Evolutionary conservation across 1,140 invertebrate species (phyloP), one percentile per base, ranked within the genome.

Genomic region (Papilio aristodemus): DNA sequence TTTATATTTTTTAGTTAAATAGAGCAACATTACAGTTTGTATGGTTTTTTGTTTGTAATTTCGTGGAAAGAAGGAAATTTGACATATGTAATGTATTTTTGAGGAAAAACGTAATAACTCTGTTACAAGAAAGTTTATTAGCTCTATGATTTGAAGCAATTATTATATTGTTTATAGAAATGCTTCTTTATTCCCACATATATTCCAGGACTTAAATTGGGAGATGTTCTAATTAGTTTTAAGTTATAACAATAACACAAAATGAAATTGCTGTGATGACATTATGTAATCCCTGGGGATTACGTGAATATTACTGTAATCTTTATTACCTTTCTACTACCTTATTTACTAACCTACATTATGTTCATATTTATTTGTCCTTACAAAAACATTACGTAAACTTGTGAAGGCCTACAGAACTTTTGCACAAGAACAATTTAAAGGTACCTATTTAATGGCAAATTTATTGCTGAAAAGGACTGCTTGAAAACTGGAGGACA

Each of bases 401-500:
- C 19, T 22, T 54, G 46, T 62, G 14, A 62, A 62, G 59, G 59
- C 59, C 59, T 62, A 62, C n/a, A 59, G 58, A 36, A 10, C 4
- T 72, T 66, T 75, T 77, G 78, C 76, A 83, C 81, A 83, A 83
- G 71, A 71, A 76, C 63, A 58, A 58, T 32, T 58, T 58, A 4
- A 25, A 32, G 14, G 11, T 38, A 27, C 25, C 22, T 66, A 66
- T 72, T 67, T 10, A 54, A 71, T 67, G 67, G 63, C 64, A 59
- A 73, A 77, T 59, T 67, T 71, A 62, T 69, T 74, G 76, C 73
- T 71, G 74, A 71, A 70, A 77, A 81, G 76, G 76, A 86, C 76
- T 87, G 89, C 87, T 91, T 85, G 86, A 81, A 85, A 86, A 80
- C 75, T 80, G 85, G 82, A 74, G 59, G 79, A 87, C 80, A 83